Conservation (phyloP, 1,140 invertebrate species). For the Adelges cooleyi region DNA sequence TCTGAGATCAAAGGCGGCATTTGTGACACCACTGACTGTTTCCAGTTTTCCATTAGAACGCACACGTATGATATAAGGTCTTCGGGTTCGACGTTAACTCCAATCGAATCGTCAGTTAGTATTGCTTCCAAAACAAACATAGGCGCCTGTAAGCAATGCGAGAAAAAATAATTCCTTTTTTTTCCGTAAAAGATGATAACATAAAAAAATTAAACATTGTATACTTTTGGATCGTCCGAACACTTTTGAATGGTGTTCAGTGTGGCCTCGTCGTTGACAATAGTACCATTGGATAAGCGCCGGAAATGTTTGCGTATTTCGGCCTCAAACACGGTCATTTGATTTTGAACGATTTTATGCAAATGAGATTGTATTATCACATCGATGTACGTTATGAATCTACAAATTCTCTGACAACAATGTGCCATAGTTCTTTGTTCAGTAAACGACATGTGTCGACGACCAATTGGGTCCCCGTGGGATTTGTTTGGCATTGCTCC, state of each 20-base stretch:
- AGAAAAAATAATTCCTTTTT: neutral
- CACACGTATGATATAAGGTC: neutral
- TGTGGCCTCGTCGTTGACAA: neutral
- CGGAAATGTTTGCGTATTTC: neutral
- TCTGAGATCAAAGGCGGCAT: neutral
- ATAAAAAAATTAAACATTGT: neutral
- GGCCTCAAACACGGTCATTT: neutral
- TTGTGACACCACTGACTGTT: neutral
- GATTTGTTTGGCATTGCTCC: neutral
- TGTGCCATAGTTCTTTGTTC: neutral
- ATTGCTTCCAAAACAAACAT: neutral
- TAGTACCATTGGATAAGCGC: neutral
- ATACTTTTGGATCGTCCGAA: neutral
- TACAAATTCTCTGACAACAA: neutral
- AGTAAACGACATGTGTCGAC: neutral
- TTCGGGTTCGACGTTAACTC: neutral
- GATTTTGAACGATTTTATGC: neutral
- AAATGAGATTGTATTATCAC: neutral
- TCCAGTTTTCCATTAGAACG: constrained; percentile 5
- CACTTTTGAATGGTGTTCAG: neutral
- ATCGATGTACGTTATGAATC: neutral
- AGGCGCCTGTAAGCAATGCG: neutral
- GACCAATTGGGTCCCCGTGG: neutral
- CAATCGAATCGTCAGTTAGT: neutral
- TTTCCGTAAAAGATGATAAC: neutral